These are phyloP conservation scores for Orgyia antiqua DNA, from an alignment of 2,888 invertebrate genomes.

Conservation along the genomic window DNA sequence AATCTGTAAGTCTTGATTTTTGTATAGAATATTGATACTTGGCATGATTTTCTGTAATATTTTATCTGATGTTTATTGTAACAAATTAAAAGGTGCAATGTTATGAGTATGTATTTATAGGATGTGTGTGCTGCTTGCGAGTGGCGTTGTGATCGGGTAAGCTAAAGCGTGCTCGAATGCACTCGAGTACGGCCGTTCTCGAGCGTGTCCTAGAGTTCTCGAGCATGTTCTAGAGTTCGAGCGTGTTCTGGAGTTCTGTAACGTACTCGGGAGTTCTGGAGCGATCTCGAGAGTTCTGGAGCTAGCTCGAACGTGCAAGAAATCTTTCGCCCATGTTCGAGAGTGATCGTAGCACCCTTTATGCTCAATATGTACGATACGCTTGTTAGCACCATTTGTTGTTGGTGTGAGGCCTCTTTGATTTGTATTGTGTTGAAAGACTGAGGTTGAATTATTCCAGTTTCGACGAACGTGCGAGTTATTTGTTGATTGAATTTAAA, in stretches of 20 bases:
- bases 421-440: constrained; percentile 72
- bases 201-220: constrained; percentile 21
- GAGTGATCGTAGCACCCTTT: constrained; percentile 21
- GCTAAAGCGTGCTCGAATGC: constrained; percentile 7
- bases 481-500: constrained; percentile 77
- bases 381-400: constrained; percentile 49
- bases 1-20: constrained; percentile 27
- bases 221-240: constrained; percentile 18
- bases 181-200: constrained; percentile 18
- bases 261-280: constrained; percentile 23
- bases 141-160: constrained; percentile 5
- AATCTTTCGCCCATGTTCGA: constrained; percentile 14
- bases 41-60: constrained; percentile 58
- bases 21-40: constrained; percentile 41
- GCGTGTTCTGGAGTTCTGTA: no score
- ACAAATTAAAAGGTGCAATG: constrained; percentile 72
- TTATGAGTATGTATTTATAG: constrained; percentile 57
- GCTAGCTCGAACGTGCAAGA: constrained; percentile 25
- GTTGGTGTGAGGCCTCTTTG: constrained; percentile 52
- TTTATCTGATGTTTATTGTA: constrained; percentile 53
- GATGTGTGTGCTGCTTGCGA: constrained; percentile 20
- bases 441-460: constrained; percentile 76
- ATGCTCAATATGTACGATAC: constrained; percentile 25
- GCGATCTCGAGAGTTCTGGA: constrained; percentile 14
- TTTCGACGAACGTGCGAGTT: constrained; percentile 73